Evolutionary conservation across 2,797 vertebrate species (phyloP), one percentile per base, ranked within the genome.

Genomic region (Australoheros facetus): DNA sequence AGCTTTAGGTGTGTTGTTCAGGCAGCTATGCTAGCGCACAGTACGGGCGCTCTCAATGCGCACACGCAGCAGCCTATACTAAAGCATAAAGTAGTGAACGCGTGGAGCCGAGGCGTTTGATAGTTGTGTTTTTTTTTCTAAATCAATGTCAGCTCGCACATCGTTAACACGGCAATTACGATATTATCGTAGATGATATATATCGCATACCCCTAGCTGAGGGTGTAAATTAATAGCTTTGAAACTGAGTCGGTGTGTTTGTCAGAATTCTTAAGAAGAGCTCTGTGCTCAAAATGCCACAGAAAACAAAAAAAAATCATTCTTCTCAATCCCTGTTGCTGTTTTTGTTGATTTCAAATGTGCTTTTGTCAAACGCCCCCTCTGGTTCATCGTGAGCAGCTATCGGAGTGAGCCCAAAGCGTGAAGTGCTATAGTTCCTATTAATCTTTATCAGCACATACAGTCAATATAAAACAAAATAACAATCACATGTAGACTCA

Each of bases 401-500:
- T 37, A 37, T 37, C 9, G 9, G 8, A 37, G 34, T 9, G 34
- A 37, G 45, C 6, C 42, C 42, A 66, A 66, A 66, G 23, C 14
- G 13, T 64, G 13, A 13, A 62, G 42, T 4, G 3, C 0, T 42
- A 42, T 42, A 4, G 21, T 17, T 11, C 23, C 62, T 11, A 62
- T 42, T 64, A 45, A 26, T 48, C 23, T 66, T 66, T 66, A 16
- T 12, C 9, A 66, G 39, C 1, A 66, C 10, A 48, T 12, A 48
- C 23, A 66, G 16, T 39, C 42, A 66, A 45, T 28, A 5, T 2
- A 28, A 26, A 10, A 1, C 1, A 11, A 1, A 0, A 48, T 28
- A 28, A 2, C 9, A 8, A 19, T 66, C 1, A 30, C 0, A 5
- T 42, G 9, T 42, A 51, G 2, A 1, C 9, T 30, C 5, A 5